Evolutionary conservation across 1,140 invertebrate species (phyloP), one percentile per base, ranked within the genome.

Genomic region (Drosophila varians): DNA sequence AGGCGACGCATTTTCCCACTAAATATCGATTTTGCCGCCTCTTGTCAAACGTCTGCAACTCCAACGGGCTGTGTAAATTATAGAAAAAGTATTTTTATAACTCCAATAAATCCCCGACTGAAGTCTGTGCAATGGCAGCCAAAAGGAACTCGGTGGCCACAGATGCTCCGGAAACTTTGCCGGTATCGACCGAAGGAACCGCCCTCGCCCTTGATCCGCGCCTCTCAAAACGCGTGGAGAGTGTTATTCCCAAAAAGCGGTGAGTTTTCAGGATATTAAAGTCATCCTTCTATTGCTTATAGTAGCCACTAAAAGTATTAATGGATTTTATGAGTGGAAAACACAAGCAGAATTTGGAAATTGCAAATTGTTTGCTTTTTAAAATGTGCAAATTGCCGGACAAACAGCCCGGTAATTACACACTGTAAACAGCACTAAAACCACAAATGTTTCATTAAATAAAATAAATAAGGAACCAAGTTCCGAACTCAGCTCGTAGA

Each of bases 181-280:
- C 36, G 38, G 28, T 64, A 49, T 47, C 65, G 19, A 54, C 73
- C 6, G 64, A 87, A 40, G 77, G 69, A 4, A 60, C 66, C 34
- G 64, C 75, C n/a, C 47, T 74, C 3, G 45, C 77, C 19, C 64
- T 90, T 38, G 89, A 90, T 48, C 42, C 79, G 4, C 86, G 86
- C 23, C 49, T 89, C 31, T 84, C 78, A 6, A 75, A 72, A 26
- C 66, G 66, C 47, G 86, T 90, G 53, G 58, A 89, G 42, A 84
- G 89, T 46, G 89, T 90, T 8, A 78, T 89, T 60, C 89, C 89
- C 19, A 90, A 83, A 38, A 89, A 76, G 57, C 74, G 89, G 89
- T 89, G 52, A 87, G 75, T 47, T 23, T n/a, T 36, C 0, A 36
- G 25, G 52, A 26, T 9, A 2, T 11, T 9, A 1, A 42, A 3